phyloP scores from a whole-genome alignment of 23 tunicate species.

The Ascidia mentula region DNA sequence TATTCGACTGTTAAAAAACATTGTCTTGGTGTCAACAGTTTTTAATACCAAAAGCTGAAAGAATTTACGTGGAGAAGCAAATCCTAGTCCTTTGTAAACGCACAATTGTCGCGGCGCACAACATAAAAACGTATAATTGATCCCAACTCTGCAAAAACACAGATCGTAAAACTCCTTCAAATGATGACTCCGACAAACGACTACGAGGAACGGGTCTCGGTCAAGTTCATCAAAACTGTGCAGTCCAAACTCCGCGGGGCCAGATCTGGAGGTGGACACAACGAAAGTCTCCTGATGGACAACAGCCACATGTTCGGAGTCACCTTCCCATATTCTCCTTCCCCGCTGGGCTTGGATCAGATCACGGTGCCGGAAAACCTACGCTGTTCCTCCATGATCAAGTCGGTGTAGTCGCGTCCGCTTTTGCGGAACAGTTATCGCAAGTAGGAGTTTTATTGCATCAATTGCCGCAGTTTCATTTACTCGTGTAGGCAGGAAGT shows the following conservation, averaged over 20 bases:
- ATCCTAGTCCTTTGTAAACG: too few relatives aligned
- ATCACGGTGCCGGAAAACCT: constrained; percentile 59
- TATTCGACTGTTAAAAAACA: too few relatives aligned
- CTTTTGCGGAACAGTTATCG: too few relatives aligned
- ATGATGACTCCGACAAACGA: constrained; percentile 97
- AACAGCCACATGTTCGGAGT: constrained; percentile 68
- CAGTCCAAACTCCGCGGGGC: constrained; percentile 48
- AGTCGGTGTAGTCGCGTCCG: constrained; percentile 38
- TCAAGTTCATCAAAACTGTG: constrained; percentile 73
- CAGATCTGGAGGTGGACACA: background rate
- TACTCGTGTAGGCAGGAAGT: background rate
- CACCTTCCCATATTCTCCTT: constrained; percentile 69
- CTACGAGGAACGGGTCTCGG: constrained; percentile 97
- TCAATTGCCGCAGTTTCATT: background rate
- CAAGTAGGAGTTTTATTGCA: background rate
- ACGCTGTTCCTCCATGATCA: constrained; percentile 27
- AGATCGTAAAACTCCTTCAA: constrained; percentile 93
- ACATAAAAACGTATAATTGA: too few relatives aligned
- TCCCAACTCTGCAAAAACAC: too few relatives aligned
- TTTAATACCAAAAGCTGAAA: too few relatives aligned
- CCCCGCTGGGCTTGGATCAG: constrained; percentile 54
- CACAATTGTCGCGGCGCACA: too few relatives aligned
- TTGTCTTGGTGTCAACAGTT: too few relatives aligned
- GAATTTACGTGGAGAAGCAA: too few relatives aligned
- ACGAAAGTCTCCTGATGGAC: constrained; percentile 75